Conservation (phyloP, 2,888 invertebrate species). For the Mylabris sibirica region DNA sequence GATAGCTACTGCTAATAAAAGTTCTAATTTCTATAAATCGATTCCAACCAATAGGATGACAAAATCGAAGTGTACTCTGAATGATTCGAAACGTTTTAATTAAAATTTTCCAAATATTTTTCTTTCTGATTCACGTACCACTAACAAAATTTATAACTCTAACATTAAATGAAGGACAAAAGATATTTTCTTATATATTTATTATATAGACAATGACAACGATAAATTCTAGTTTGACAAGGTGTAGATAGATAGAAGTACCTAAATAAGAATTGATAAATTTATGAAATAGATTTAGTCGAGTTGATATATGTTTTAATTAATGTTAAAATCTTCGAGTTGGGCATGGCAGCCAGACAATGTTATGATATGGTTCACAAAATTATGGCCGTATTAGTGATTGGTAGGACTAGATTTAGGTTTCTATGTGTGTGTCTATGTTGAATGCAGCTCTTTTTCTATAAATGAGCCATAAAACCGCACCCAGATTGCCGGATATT, state of each 20-base stretch:
- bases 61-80: background rate
- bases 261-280: conserved; percentile 40
- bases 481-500: conserved; percentile 49
- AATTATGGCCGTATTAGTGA: conserved; percentile 59
- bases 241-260: conserved; percentile 41
- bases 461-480: conserved; percentile 55
- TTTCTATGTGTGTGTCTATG: conserved; percentile 30
- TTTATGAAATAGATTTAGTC: conserved; percentile 47
- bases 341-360: conserved; percentile 44
- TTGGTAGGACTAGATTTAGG: conserved; percentile 49
- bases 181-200: conserved; percentile 3
- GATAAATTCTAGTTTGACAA: conserved; percentile 46
- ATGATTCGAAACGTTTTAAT: background rate
- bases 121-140: background rate
- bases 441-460: conserved; percentile 47
- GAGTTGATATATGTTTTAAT: conserved; percentile 54
- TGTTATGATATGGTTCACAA: conserved; percentile 58
- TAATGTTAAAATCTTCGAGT: conserved; percentile 45
- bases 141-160: background rate
- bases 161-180: background rate
- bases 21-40: background rate
- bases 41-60: background rate
- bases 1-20: conserved; percentile 11
- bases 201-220: background rate
- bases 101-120: background rate